Base-by-base conservation (phyloP, 2,888 invertebrate species). In the Cryptophagus acutangulus region DNA sequence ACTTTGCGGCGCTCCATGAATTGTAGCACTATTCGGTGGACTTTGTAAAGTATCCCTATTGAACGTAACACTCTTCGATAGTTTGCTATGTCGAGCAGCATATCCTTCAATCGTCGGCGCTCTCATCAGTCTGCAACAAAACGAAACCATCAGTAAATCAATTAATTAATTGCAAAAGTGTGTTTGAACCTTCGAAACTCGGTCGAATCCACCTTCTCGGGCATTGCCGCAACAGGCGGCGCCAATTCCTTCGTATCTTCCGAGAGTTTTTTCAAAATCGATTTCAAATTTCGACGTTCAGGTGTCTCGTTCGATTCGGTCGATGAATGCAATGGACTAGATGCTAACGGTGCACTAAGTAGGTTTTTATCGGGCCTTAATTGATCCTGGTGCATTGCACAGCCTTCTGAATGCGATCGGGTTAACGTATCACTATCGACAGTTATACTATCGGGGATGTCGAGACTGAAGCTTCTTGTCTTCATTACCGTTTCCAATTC, bases 51-150 rank as follows among this genome's bases (percentile, higher is more conserved):
- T 88, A 66, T 87, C 85, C 45, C 84, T 74, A 70, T 90, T 87
- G 72, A 89, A 90, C 46, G 89, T 89, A 49, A 90, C 89, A 70
- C 89, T 88, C 74, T 90, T 91, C 36, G 87, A 77, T 66, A 90
- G 80, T 69, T 90, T 90, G 49, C 86, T 85, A 71, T 89, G 89
- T 62, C 90, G 76, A 36, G 87, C 89, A 43, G 87, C 89, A 70
- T 88, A 91, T 44, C 90, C 90, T 75, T 89, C 89, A 55, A 90
- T 73, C 43, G 89, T 90, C 46, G 87, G 90, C 17, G 88, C 88
- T 60, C 83, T 74, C 71, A 87, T 81, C 45, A 90, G 71, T 61
- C 77, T 57, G 2, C 9, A 17, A 17, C 16, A 10, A 37, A 6
- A 29, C 8, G 26, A 12, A 3, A 1, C 5, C 20, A 29, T 25